Conservation (phyloP, 2,797 vertebrate species). For the Dermochelys coriacea region DNA sequence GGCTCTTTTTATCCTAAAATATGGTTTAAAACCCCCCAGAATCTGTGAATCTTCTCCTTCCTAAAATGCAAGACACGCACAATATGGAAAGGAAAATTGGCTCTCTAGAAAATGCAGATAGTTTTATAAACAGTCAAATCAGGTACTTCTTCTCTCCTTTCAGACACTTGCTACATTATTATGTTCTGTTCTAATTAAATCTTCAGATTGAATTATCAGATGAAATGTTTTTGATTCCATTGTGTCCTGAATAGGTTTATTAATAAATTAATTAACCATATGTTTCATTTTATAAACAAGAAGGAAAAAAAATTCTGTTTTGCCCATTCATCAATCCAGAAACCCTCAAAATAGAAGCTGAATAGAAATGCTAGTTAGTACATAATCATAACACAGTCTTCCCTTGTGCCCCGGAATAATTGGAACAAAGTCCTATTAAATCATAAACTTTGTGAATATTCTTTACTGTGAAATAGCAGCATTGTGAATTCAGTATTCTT, state of each 20-base stretch:
- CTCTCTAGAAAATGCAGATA: constrained; percentile 21
- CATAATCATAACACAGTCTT: constrained; percentile 61
- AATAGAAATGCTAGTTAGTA: constrained; percentile 46
- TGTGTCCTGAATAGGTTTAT: constrained; percentile 75
- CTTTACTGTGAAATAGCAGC: constrained; percentile 61
- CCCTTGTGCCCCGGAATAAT: constrained; percentile 40
- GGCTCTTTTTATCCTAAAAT: background rate
- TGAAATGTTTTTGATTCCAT: constrained; percentile 73
- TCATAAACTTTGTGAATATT: constrained; percentile 43
- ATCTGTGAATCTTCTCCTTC: constrained; percentile 13
- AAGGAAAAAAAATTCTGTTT: constrained; percentile 59
- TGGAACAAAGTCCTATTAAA: constrained; percentile 60
- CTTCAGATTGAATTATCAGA: constrained; percentile 77
- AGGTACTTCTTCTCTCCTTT: constrained; percentile 53
- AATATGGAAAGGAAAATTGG: constrained; percentile 27
- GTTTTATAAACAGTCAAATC: constrained; percentile 50
- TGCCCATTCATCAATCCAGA: constrained; percentile 55
- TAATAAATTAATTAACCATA: constrained; percentile 82
- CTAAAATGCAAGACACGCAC: constrained; percentile 31
- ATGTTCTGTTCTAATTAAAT: constrained; percentile 79
- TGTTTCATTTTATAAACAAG: constrained; percentile 72
- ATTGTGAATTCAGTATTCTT: constrained; percentile 27
- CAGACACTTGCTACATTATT: constrained; percentile 66
- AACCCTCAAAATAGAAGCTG: constrained; percentile 36
- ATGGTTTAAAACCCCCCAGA: background rate